Evolutionary conservation across 2,888 invertebrate species (phyloP).

Genomic region (Endomychus coccineus): DNA sequence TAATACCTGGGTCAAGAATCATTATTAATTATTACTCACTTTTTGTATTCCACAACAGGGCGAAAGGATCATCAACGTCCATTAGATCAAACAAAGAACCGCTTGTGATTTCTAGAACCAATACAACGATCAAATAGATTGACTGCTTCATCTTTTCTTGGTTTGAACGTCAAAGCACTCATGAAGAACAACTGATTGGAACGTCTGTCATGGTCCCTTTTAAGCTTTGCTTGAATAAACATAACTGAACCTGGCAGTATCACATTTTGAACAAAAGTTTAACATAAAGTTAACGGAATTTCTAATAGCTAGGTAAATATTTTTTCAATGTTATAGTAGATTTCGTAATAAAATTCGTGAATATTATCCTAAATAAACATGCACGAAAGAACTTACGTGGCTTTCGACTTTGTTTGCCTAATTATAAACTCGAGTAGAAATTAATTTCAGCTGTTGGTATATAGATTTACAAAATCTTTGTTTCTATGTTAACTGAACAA

Average conservation of each 20-base stretch:
- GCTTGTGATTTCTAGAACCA: conserved; percentile 2
- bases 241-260: conserved; percentile 12
- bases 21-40: too few species aligned
- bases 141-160: too few species aligned
- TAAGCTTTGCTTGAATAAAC: conserved; percentile 10
- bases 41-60: conserved; percentile 29
- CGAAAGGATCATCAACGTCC: conserved; percentile 33
- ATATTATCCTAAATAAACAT: conserved; percentile 12
- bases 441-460: conserved; percentile 10
- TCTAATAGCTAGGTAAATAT: conserved; percentile 17
- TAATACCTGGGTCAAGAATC: too few species aligned
- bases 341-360: conserved; percentile 13
- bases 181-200: too few species aligned
- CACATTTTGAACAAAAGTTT: conserved; percentile 9
- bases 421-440: conserved; percentile 11
- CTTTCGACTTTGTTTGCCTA: conserved; percentile 9
- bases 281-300: conserved; percentile 12
- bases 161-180: too few species aligned
- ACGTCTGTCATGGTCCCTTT: conserved; percentile 2
- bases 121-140: too few species aligned
- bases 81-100: conserved; percentile 32
- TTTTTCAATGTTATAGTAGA: conserved; percentile 10
- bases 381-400: conserved; percentile 4
- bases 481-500: too few species aligned
- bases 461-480: conserved; percentile 13